Percentiles rank a stretch among this genome's conserved stretches.
These are phyloP conservation scores for Stichodactyla mertensii DNA, from an alignment of 64 coral and sea anemone genomes.

Conservation along the genomic window DNA sequence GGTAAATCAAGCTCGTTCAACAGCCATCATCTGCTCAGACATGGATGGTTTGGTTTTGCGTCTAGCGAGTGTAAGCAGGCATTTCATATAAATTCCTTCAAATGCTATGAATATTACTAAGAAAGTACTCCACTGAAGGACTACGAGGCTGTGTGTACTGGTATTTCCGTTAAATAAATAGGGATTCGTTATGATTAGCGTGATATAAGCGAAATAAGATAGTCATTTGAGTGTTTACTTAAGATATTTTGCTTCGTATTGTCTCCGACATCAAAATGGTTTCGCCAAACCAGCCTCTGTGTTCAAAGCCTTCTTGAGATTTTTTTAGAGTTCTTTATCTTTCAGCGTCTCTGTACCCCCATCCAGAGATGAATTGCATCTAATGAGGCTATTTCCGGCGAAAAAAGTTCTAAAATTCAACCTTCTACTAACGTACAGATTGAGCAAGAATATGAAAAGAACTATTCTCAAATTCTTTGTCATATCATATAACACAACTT, in stretches of 20 bases:
- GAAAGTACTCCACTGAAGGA: neutral
- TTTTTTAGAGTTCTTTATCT: conserved; percentile 13
- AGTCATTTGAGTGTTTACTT: conserved; percentile 16
- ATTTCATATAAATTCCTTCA: neutral
- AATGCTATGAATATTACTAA: neutral
- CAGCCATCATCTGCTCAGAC: neutral
- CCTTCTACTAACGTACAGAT: neutral
- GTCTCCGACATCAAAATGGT: neutral
- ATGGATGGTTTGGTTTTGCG: neutral
- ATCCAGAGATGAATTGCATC: neutral
- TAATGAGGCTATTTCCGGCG: neutral
- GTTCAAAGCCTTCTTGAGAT: neutral
- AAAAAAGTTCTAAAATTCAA: neutral
- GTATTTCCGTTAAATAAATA: conserved; percentile 22
- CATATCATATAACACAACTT: no score
- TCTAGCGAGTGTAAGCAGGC: neutral
- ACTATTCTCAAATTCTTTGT: neutral
- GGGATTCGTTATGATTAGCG: conserved; percentile 2
- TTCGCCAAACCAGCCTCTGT: neutral
- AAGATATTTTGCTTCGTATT: neutral
- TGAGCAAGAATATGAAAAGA: neutral
- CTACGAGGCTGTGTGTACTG: neutral
- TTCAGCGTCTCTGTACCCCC: neutral
- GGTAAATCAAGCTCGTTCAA: neutral
- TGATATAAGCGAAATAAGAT: conserved; percentile 26